A percentile compares a stretch with the other conserved stretches of the same genome.
Conservation (phyloP, 2,113 vertebrate genomes). For the Proterorhinus semilunaris region DNA sequence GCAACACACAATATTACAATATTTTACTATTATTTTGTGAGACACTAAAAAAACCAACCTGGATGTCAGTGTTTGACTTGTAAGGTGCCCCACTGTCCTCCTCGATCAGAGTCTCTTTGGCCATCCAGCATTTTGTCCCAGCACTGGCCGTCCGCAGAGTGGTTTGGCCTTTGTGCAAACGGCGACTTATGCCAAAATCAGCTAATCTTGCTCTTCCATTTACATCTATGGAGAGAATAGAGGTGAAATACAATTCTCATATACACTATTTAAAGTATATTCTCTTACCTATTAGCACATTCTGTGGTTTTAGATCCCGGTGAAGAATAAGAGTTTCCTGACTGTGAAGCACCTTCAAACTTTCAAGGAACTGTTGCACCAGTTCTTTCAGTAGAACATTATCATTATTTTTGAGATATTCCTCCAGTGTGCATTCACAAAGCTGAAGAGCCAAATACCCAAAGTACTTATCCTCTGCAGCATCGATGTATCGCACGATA, state of each 20-base stretch:
- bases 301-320: constrained; percentile 72
- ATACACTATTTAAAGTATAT: too few species aligned
- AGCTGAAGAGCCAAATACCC: constrained; percentile 71
- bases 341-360: constrained; percentile 58
- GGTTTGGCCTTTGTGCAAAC: constrained; percentile 39
- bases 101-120: constrained; percentile 53
- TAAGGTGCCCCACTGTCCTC: constrained; percentile 28
- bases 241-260: background rate
- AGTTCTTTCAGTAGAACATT: background rate
- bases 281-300: constrained; percentile 67
- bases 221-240: constrained; percentile 47
- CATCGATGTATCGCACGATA: constrained; percentile 65
- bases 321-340: constrained; percentile 52
- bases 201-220: constrained; percentile 41
- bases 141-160: constrained; percentile 43
- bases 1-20: background rate
- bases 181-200: constrained; percentile 70
- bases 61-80: constrained; percentile 65
- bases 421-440: constrained; percentile 71
- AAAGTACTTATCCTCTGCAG: constrained; percentile 56
- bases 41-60: constrained; percentile 35
- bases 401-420: constrained; percentile 34
- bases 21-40: background rate
- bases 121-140: constrained; percentile 70
- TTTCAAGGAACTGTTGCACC: constrained; percentile 38